Base-by-base conservation (phyloP, 1,140 invertebrate genomes). In the Trichonephila clavata region DNA sequence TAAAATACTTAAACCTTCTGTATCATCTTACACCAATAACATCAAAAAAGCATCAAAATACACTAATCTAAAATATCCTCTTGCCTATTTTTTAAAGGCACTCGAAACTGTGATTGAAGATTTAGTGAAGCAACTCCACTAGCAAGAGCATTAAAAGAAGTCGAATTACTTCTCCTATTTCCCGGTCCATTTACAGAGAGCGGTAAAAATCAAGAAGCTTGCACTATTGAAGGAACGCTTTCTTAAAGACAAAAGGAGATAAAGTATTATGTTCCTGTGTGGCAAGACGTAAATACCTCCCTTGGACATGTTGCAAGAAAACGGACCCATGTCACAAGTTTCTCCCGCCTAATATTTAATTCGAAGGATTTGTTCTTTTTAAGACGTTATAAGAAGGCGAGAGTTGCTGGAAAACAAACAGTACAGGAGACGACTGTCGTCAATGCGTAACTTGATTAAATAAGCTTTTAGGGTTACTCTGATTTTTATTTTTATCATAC, bases 401-500 rank as follows among this genome's bases (percentile, higher is more conserved):
- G 21, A 24, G 65, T n/a, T 20, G 61, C 21, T 32, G 24, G 71
- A 77, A 77, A 77, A 77, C 71, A 77, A 77, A 77, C 71, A 77
- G 7, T 5, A 6, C 27, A 1, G 32, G 32, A 77, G 32, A 39
- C 3, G 2, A 24, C 4, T 14, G 24, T 77, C 68, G 0, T 16
- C 27, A 27, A 14, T 16, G 27, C 18, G 27, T 77, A 27, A 39
- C 24, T 32, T 77, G 68, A 77, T 77, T 77, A 27, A 77, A 77
- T 77, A 77, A 32, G 68, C 68, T 32, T 77, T 77, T 77, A 32
- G 24, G 39, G 24, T 65, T 65, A 6, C 50, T 50, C 50, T 50
- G 6, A 0, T 50, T 50, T 50, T 50, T 39, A 39, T 39, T 4
- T 3, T 2, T 39, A 39, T 39, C n/a, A n/a, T n/a, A n/a, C n/a